These are phyloP conservation scores for Mesorhabditis spiculigera DNA, from an alignment of 2,888 invertebrate species.

Conservation along the genomic window DNA sequence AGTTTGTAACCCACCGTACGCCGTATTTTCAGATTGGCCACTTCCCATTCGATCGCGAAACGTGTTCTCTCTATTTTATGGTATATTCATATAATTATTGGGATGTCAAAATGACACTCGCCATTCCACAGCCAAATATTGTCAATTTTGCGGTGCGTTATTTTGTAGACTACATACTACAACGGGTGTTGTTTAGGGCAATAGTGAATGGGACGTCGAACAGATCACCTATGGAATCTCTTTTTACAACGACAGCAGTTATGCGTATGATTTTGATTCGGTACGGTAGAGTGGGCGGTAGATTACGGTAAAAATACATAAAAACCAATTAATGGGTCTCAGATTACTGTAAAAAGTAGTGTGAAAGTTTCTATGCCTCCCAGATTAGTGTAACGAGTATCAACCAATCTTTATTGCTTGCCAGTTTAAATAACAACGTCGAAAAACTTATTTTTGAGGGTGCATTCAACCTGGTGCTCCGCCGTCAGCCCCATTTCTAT, in stretches of 20 bases:
- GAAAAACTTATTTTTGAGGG: neutral
- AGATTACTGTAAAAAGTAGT: no score
- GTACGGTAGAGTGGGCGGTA: neutral
- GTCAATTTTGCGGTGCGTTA: neutral
- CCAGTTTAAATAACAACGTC: no score
- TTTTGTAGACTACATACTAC: neutral
- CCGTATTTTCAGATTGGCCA: neutral
- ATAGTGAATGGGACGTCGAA: neutral
- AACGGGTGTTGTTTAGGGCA: neutral
- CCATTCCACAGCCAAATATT: neutral
- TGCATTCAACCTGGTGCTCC: neutral
- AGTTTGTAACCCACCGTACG: no score
- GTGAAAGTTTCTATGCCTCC: no score
- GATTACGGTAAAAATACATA: no score
- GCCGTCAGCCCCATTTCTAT: conserved; percentile 2
- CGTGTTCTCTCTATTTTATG: neutral
- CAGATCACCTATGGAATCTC: neutral
- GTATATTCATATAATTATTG: neutral
- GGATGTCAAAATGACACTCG: neutral
- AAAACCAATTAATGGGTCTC: no score
- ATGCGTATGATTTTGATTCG: conserved; percentile 4
- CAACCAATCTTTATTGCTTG: no score
- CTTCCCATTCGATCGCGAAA: conserved; percentile 4
- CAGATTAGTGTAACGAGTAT: no score
- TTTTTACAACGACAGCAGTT: neutral